phyloP scores from a whole-genome alignment of 2,797 vertebrate genomes.

The Anomalospiza imberbis region DNA sequence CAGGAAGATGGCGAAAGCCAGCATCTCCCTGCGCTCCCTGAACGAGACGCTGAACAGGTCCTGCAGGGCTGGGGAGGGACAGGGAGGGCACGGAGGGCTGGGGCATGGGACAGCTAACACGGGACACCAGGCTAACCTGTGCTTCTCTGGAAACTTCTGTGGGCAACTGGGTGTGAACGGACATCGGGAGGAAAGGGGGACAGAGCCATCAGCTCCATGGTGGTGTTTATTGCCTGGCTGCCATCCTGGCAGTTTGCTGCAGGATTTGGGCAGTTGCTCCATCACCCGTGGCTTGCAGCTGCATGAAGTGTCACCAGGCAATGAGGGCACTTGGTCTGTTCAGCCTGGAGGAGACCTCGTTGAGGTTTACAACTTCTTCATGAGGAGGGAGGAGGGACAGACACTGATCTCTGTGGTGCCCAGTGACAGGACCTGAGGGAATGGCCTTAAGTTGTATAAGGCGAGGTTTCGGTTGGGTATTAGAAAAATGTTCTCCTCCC shows the following conservation, averaged over 20 bases:
- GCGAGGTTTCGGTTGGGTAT: background rate
- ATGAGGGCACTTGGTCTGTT: background rate
- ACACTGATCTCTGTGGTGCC: background rate
- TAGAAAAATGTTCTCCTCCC: background rate
- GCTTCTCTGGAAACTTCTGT: background rate
- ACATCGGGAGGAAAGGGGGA: background rate
- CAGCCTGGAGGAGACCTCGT: background rate
- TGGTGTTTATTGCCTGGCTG: background rate
- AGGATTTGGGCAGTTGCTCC: background rate
- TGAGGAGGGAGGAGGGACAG: background rate
- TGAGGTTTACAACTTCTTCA: background rate
- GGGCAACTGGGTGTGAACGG: background rate
- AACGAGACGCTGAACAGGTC: constrained; percentile 71
- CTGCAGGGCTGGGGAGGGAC: background rate
- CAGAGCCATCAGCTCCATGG: background rate
- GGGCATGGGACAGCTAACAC: background rate
- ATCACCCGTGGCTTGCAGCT: background rate
- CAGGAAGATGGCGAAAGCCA: constrained; percentile 66
- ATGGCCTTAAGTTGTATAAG: background rate
- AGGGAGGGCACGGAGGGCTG: background rate
- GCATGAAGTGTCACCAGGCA: fast-evolving
- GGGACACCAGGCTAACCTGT: background rate
- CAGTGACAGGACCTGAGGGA: background rate
- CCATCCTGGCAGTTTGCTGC: background rate
- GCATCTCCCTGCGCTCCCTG: constrained; percentile 66